A percentile compares a stretch with the other conserved stretches of the same genome.
phyloP scores from a whole-genome alignment of 2,888 invertebrate genomes.

The Myopa tessellatipennis region DNA sequence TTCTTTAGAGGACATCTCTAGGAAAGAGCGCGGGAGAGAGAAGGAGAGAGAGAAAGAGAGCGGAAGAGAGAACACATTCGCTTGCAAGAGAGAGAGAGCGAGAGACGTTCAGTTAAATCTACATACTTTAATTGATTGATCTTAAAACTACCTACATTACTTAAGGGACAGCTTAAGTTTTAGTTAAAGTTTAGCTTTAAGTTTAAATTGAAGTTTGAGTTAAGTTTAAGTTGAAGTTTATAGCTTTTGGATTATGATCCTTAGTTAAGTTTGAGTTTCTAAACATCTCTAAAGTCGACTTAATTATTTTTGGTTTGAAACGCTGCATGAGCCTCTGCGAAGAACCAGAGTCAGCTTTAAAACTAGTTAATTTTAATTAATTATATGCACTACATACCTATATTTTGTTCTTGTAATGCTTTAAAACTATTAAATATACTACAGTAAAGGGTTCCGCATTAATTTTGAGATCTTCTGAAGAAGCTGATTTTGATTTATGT shows the following conservation, averaged over 20 bases:
- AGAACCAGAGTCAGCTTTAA: neutral
- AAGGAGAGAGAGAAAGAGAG: too few species aligned
- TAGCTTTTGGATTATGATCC: too few species aligned
- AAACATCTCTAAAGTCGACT: neutral
- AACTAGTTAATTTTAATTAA: neutral
- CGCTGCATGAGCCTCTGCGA: slow-evolving; percentile 43
- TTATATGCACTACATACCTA: slow-evolving; percentile 50
- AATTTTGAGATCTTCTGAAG: slow-evolving; percentile 59
- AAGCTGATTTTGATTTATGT: slow-evolving; percentile 55
- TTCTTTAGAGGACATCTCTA: neutral
- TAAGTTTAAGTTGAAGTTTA: too few species aligned
- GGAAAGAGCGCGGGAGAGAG: too few species aligned
- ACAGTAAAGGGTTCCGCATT: slow-evolving; percentile 4
- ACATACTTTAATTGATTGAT: neutral
- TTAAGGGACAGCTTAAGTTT: neutral
- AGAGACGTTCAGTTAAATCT: slow-evolving; percentile 1
- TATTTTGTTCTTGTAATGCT: slow-evolving; percentile 43
- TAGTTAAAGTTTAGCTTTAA: neutral
- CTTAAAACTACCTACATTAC: neutral
- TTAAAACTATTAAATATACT: neutral
- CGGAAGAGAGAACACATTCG: too few species aligned
- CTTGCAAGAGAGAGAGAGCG: neutral
- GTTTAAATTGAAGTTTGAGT: neutral
- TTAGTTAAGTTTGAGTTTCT: too few species aligned
- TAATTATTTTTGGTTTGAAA: slow-evolving; percentile 43